Percentiles rank a stretch among this genome's conserved stretches.
phyloP scores from a whole-genome alignment of 2,888 invertebrate genomes.

The Chrysolina oricalcia region DNA sequence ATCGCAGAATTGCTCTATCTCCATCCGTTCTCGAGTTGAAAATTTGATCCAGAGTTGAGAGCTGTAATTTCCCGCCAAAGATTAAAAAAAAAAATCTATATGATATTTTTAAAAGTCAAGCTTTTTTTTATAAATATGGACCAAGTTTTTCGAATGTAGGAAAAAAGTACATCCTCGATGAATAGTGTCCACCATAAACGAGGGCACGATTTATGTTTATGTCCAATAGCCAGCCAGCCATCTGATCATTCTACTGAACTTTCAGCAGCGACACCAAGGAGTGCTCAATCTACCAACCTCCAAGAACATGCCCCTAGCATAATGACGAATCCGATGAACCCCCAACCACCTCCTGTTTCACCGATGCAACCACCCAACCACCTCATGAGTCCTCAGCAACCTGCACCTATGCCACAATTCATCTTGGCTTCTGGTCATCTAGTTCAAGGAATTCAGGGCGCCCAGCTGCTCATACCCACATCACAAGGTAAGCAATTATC shows the following conservation, averaged over 20 bases:
- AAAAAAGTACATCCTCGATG: no score
- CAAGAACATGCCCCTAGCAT: slow-evolving; percentile 58
- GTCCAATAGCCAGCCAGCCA: no score
- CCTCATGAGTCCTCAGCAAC: slow-evolving; percentile 75
- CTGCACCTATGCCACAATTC: slow-evolving; percentile 90
- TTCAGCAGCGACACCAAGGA: slow-evolving; percentile 60
- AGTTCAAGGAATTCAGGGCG: slow-evolving; percentile 94
- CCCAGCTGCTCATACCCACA: slow-evolving; percentile 95
- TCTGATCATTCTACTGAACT: slow-evolving; percentile 24
- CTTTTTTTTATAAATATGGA: no score
- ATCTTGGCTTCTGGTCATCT: slow-evolving; percentile 93
- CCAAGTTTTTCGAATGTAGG: no score
- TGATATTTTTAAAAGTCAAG: no score
- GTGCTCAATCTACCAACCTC: slow-evolving; percentile 56
- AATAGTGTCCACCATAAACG: no score
- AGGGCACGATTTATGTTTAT: no score
- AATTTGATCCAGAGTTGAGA: no score
- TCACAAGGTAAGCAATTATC: slow-evolving; percentile 71
- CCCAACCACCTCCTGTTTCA: slow-evolving; percentile 56
- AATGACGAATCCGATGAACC: slow-evolving; percentile 54
- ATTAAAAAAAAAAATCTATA: no score
- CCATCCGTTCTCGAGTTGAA: no score
- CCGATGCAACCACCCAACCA: slow-evolving; percentile 72
- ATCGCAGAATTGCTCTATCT: no score
- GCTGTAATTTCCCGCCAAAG: no score